phyloP scores from a whole-genome alignment of 2,797 vertebrate species.

The Salarias fasciatus region DNA sequence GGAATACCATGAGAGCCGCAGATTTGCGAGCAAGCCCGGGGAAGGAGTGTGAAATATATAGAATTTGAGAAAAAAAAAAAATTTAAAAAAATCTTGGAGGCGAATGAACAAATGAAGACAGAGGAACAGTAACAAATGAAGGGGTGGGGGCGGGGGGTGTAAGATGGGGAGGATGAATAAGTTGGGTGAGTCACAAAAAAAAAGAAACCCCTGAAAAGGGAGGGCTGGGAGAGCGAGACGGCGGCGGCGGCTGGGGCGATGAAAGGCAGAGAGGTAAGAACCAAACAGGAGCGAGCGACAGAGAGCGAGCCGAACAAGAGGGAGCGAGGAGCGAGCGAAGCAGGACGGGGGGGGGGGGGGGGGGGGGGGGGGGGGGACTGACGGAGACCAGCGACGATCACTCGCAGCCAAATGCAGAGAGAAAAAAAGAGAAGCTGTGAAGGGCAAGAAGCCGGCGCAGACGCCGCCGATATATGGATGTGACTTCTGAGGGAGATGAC shows the following conservation, averaged over 20 bases:
- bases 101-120: slow-evolving; percentile 51
- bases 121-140: slow-evolving; percentile 49
- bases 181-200: slow-evolving; percentile 30
- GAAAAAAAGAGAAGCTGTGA: slow-evolving; percentile 28
- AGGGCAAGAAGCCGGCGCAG: slow-evolving; percentile 17
- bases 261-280: slow-evolving; percentile 42
- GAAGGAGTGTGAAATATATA: slow-evolving; percentile 41
- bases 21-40: slow-evolving; percentile 33
- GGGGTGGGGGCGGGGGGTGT: no score
- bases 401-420: slow-evolving; percentile 37
- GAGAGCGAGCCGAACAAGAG: slow-evolving; percentile 8
- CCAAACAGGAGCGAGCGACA: slow-evolving; percentile 32
- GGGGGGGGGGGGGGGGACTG: slow-evolving; percentile 21
- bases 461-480: slow-evolving; percentile 19
- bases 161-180: slow-evolving; percentile 35
- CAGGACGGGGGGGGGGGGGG: slow-evolving; percentile 29
- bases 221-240: slow-evolving; percentile 18
- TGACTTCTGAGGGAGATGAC: slow-evolving; percentile 23
- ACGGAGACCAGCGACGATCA: slow-evolving; percentile 15
- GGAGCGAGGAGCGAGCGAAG: slow-evolving; percentile 13
- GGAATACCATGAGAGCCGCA: slow-evolving; percentile 40
- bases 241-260: slow-evolving; percentile 25
- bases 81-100: slow-evolving; percentile 41
- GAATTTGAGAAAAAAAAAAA: slow-evolving; percentile 32
- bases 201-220: not conserved